phyloP scores from a whole-genome alignment of 2,888 invertebrate genomes.

The Gryllus longicercus region DNA sequence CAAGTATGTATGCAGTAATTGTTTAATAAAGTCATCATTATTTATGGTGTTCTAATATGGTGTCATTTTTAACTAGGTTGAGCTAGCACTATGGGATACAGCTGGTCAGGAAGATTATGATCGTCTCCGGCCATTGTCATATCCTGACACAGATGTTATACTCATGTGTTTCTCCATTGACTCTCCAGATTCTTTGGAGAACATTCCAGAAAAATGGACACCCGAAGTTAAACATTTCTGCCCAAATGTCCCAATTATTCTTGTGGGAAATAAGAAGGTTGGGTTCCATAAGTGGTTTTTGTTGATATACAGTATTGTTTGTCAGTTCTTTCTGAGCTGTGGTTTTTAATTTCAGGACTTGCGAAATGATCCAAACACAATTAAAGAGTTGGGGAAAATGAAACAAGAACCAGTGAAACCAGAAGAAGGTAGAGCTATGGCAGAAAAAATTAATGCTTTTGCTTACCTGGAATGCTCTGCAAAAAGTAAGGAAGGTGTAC shows the following conservation, averaged over 20 bases:
- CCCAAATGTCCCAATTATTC: conserved; percentile 60
- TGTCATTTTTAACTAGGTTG: conserved; percentile 39
- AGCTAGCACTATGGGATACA: conserved; percentile 54
- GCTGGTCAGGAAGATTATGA: conserved; percentile 59
- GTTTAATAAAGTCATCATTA: not conserved
- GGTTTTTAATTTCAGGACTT: conserved; percentile 59
- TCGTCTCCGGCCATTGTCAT: conserved; percentile 54
- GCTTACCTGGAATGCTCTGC: conserved; percentile 98
- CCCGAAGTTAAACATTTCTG: conserved; percentile 61
- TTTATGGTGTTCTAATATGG: not conserved
- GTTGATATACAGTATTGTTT: not conserved
- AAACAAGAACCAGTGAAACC: conserved; percentile 97
- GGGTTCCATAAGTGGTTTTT: not conserved
- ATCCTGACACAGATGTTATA: conserved; percentile 62
- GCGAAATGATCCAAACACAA: conserved; percentile 88
- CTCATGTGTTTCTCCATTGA: conserved; percentile 63
- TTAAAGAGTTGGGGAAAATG: conserved; percentile 94
- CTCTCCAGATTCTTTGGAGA: conserved; percentile 59
- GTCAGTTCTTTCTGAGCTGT: not conserved
- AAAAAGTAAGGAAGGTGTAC: conserved; percentile 98
- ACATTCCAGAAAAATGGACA: conserved; percentile 62
- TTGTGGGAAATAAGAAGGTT: conserved; percentile 59
- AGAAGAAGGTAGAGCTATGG: conserved; percentile 96
- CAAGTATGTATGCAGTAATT: conserved; percentile 42
- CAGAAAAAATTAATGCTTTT: conserved; percentile 97